Evolutionary conservation across 2,113 vertebrate genomes (phyloP), one percentile per base, ranked within the genome.

Genomic region (Cyanoderma ruficeps): DNA sequence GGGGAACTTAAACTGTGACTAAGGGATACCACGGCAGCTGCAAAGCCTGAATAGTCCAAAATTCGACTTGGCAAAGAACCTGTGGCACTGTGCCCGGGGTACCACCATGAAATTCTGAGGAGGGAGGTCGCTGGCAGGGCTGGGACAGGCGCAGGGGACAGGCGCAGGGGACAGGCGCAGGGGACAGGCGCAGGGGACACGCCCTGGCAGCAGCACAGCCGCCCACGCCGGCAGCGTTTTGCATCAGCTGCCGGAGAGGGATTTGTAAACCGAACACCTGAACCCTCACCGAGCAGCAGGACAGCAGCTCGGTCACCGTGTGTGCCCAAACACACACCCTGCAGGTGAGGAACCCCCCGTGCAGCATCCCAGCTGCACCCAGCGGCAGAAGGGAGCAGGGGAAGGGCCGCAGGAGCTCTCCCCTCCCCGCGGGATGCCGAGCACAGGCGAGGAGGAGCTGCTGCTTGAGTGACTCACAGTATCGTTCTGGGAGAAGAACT

Each of bases 391-490:
- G 2, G 8, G 28, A 28, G 69, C 1, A 0, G 2, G 30, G 31
- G 19, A 35, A 27, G 46, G 74, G 67, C 10, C 61, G 84, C 42
- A 35, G 5, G 55, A 25, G 3, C 24, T 33, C 47, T 46, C 33
- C 71, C 55, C 57, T 70, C 31, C 27, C 87, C 1, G 8, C 39
- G 5, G 70, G 44, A 37, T 46, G 84, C 67, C 1, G 15, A 55
- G 87, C 64, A 2, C 68, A 49, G 56, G 53, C 2, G 1, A 64
- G 88, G 41, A 89, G 92, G 56, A 91, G 87, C 12, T 63, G 93
- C 91, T 74, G 69, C 56, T 89, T 33, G 3, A 25, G 46, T 15
- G 96, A 97, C 93, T 97, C 96, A 96, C 92, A 63, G 84, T 88
- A 95, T 93, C 90, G n/a, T 3, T 57, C 93, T 61, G 63, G 25